phyloP scores from a whole-genome alignment of 2,888 invertebrate genomes.

The Amblyjoppa proteus region DNA sequence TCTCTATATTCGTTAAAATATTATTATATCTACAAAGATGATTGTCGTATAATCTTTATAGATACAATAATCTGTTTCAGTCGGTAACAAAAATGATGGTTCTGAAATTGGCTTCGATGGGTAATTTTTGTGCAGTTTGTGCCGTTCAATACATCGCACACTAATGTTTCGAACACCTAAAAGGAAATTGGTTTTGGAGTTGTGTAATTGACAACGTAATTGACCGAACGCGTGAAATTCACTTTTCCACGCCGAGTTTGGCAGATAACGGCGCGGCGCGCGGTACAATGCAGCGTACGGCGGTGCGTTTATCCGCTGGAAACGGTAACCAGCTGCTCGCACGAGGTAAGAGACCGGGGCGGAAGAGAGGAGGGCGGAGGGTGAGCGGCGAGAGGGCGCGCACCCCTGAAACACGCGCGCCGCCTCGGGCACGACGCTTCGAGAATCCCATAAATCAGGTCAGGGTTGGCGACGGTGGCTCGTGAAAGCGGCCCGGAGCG shows the following conservation, averaged over 20 bases:
- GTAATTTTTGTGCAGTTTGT: not conserved
- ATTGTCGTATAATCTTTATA: too few relatives aligned
- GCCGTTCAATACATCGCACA: too few relatives aligned
- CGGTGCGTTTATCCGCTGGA: slow-evolving; percentile 70
- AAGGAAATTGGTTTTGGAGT: too few relatives aligned
- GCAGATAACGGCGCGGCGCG: slow-evolving; percentile 22
- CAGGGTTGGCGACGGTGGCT: slow-evolving; percentile 83
- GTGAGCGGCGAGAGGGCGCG: slow-evolving; percentile 61
- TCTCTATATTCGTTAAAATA: too few relatives aligned
- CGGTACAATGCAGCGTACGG: slow-evolving; percentile 22
- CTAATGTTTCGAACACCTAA: too few relatives aligned
- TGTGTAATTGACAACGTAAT: too few relatives aligned
- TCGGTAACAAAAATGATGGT: not conserved
- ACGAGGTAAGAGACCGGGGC: slow-evolving; percentile 61
- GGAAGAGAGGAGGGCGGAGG: slow-evolving; percentile 47
- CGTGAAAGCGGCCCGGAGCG: slow-evolving; percentile 76
- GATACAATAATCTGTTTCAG: not conserved
- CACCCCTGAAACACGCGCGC: slow-evolving; percentile 76
- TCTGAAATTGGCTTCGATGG: not conserved
- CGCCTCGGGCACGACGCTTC: slow-evolving; percentile 85
- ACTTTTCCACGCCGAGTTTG: slow-evolving; percentile 54
- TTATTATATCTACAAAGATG: not conserved
- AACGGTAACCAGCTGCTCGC: slow-evolving; percentile 83
- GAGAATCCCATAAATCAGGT: slow-evolving; percentile 88
- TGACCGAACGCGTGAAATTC: slow-evolving; percentile 22